A percentile compares a stretch with the other conserved stretches of the same genome.
phyloP scores from a whole-genome alignment of 2,888 invertebrate species.

The Pomacea canaliculata region DNA sequence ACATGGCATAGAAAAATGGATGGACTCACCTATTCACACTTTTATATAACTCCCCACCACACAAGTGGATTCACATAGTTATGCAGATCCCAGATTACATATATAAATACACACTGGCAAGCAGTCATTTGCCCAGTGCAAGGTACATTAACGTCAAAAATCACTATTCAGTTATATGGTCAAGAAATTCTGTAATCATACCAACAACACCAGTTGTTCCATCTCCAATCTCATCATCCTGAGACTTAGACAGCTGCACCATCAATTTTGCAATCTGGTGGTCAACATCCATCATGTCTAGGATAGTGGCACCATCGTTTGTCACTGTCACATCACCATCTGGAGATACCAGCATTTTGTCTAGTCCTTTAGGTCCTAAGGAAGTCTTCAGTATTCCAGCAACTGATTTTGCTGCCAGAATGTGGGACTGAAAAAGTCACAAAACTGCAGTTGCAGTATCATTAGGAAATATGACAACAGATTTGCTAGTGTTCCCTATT shows the following conservation, averaged over 20 bases:
- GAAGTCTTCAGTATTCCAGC: slow-evolving; percentile 91
- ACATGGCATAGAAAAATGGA: no score
- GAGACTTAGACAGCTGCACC: slow-evolving; percentile 97
- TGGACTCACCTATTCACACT: no score
- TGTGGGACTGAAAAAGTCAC: slow-evolving; percentile 85
- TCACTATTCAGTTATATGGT: neutral
- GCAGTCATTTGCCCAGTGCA: no score
- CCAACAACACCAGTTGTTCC: slow-evolving; percentile 98
- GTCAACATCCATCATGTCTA: slow-evolving; percentile 98
- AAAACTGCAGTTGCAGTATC: neutral
- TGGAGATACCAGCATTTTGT: slow-evolving; percentile 96
- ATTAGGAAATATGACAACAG: neutral
- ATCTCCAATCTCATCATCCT: slow-evolving; percentile 99
- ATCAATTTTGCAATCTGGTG: slow-evolving; percentile 98
- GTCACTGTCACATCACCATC: slow-evolving; percentile 98
- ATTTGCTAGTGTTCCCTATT: neutral
- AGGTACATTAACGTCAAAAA: neutral
- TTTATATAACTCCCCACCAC: no score
- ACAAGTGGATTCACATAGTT: no score
- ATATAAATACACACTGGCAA: no score
- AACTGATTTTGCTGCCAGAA: slow-evolving; percentile 94
- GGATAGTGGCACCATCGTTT: slow-evolving; percentile 99
- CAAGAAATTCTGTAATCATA: slow-evolving; percentile 50
- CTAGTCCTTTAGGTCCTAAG: slow-evolving; percentile 94
- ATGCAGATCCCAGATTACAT: no score